Percentiles rank a stretch among this genome's conserved stretches.
Evolutionary conservation across 92 coral and sea anemone genomes (phyloP).

Genomic region (Pocillopora meandrina): DNA sequence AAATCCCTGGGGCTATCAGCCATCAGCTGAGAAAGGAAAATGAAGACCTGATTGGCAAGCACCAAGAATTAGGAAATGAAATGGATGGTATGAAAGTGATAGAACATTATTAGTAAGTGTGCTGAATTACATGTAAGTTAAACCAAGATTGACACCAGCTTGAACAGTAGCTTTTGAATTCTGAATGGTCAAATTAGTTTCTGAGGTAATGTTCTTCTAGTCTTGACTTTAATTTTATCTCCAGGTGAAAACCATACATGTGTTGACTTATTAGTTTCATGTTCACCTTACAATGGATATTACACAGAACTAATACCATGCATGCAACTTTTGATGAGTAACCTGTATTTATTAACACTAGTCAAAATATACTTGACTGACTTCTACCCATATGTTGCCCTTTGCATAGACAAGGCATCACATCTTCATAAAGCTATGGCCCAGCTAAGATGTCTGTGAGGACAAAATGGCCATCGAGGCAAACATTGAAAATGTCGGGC

Average conservation of each 20-base stretch:
- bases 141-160: no score
- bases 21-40: constrained; percentile 4
- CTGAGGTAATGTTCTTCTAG: not conserved
- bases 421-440: constrained; percentile 26
- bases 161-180: not conserved
- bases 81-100: constrained; percentile 5
- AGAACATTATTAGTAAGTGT: not conserved
- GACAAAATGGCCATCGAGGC: constrained; percentile 20
- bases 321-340: not conserved
- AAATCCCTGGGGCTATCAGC: not conserved
- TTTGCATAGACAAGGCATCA: constrained; percentile 26
- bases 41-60: not conserved
- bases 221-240: not conserved
- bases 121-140: no score
- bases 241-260: no score
- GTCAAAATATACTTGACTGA: not conserved
- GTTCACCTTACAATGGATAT: no score
- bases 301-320: no score
- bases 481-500: constrained; percentile 5
- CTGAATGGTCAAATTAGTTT: no score
- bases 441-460: constrained; percentile 3
- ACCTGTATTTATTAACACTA: not conserved
- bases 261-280: no score
- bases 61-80: not conserved
- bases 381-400: not conserved